Evolutionary conservation across 2,888 invertebrate species (phyloP), one percentile per base, ranked within the genome.

Genomic region (Netelia fuscicornis): DNA sequence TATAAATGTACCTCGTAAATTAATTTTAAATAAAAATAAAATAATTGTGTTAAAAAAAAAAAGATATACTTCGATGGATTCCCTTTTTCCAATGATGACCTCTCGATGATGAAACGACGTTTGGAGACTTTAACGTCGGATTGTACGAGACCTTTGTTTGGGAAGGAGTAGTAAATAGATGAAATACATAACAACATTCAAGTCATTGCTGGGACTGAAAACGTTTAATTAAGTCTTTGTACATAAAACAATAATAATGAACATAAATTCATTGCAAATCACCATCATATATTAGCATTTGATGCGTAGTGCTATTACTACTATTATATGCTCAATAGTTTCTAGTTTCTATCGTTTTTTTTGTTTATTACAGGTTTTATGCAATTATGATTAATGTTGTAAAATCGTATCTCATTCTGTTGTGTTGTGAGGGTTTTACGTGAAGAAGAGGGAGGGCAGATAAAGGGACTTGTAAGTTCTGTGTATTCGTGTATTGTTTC

Each of bases 11-110:
- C 91, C 91, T 93, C 89, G 89, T 93, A 92, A 92, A 93, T 90
- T 92, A 92, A 93, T 91, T 93, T 93, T 92, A 92, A 93, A 93
- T 93, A 93, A 93, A 93, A 90, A 81, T 93, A 93, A 93, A 93
- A 92, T 93, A 91, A 93, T 93, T 93, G 93, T 93, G 93, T 93
- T 93, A 92, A 86, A 86, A 72, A 23, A n/a, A n/a, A 68, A 48
- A 13, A 48, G 10, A 48, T 48, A 48, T 48, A 2, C 48, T 68
- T 44, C 20, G 23, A 52, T 68, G 17, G 2, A 37, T 68, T 23
- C n/a, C 42, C 11, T 58, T 52, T n/a, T 23, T 25, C 10, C 37
- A 37, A 37, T 37, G 37, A 37, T 37, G 48, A 2, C 48, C 13
- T 48, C 3, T 3, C 48, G 44, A 65, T 5, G 42, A 9, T 65